Base-by-base conservation (phyloP, 2,113 vertebrate genomes). In the Halichoerus grypus region DNA sequence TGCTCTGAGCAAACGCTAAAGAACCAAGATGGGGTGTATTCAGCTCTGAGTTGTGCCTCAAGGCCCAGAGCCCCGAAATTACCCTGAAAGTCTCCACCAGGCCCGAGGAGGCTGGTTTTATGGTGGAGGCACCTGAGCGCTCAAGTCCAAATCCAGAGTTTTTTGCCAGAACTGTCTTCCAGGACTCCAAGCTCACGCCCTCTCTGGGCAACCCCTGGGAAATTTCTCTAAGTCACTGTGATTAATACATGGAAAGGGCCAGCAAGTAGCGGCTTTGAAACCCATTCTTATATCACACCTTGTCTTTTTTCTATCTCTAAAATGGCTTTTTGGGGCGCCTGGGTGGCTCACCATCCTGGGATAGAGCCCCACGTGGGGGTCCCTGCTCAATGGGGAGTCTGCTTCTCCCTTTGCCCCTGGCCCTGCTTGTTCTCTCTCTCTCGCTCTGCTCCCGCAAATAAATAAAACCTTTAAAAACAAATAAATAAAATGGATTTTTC, bases 91-190 rank as follows among this genome's bases (percentile, higher is more conserved):
- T 13, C 11, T n/a, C n/a, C 42, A 7, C 21, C 61, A 71, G 87
- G 81, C 51, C 9, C 1, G 1, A 55, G 21, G 19, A 4, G 59
- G 61, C 69, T n/a, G 22, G 74, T 22, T 12, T 3, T 33, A 65
- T 0, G 2, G 36, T 28, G 15, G 46, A 33, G 39, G 12, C 39
- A 4, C 1, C 7, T 0, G 0, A 42, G 7, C 2, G 0, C 9
- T 39, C 26, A 49, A 36, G 36, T 61, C 7, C 61, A 63, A 53
- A 72, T 4, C 61, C 1, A 57, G 74, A 26, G 36, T 9, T 71
- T 61, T 33, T 19, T 16, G 84, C 74, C 67, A 12, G 24, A 61
- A 59, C 1, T 10, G 33, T n/a, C 63, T 69, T 55, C 63, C 8
- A 65, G 88, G 83, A 18, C 51, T n/a, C 4, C 12, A 39, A 15